These are phyloP conservation scores for Lasioglossum villosulum DNA, from an alignment of 2,888 invertebrate genomes.

Conservation along the genomic window DNA sequence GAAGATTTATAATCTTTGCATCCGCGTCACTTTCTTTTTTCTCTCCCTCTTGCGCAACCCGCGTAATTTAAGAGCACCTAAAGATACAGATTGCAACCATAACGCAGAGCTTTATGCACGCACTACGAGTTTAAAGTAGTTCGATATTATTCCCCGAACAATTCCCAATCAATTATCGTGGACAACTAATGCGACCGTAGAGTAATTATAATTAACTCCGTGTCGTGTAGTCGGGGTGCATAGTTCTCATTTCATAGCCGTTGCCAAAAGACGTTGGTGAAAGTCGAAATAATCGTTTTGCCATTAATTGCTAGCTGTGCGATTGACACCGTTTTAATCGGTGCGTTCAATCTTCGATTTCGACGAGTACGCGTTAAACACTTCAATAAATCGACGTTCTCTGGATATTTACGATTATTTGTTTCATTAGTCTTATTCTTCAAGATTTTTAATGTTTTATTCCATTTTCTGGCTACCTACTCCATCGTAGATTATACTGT, in stretches of 20 bases:
- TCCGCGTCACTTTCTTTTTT: not conserved
- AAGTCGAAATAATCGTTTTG: not conserved
- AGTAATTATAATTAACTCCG: constrained; percentile 4
- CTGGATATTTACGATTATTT: not conserved
- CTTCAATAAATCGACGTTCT: not conserved
- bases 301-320: not conserved
- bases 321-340: not conserved
- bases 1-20: not conserved
- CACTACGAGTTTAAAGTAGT: not conserved
- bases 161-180: not conserved
- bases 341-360: not conserved
- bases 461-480: not conserved
- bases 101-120: not conserved
- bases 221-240: not conserved
- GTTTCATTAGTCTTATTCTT: not conserved
- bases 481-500: too few species aligned
- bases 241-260: not conserved
- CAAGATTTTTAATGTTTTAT: not conserved
- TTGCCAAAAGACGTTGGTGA: not conserved
- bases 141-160: not conserved
- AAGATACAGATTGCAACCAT: not conserved
- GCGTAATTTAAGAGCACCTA: not conserved
- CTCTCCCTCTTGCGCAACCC: not conserved
- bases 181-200: not conserved
- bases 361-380: not conserved